These are phyloP conservation scores for Morpho achilles DNA, from an alignment of 2,888 invertebrate genomes.

Conservation along the genomic window DNA sequence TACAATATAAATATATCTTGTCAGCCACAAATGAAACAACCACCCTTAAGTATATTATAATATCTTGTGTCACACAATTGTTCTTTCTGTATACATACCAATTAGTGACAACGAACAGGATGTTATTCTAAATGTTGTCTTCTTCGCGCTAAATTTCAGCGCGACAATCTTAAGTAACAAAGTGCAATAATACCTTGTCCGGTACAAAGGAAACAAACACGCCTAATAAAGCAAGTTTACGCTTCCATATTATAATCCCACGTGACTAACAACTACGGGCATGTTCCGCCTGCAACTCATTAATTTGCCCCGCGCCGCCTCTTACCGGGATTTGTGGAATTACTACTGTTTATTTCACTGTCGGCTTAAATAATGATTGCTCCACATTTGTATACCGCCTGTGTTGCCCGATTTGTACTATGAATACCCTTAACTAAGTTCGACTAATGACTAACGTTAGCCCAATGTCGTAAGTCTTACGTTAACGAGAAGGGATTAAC, in stretches of 20 bases:
- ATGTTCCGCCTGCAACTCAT: conserved; percentile 47
- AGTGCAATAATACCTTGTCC: conserved; percentile 7
- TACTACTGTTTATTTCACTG: conserved; percentile 61
- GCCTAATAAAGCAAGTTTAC: conserved; percentile 51
- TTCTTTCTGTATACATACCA: too few relatives aligned
- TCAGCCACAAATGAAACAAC: too few relatives aligned
- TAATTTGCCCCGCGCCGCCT: conserved; percentile 54
- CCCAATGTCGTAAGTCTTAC: conserved; percentile 15
- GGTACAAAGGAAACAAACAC: conserved; percentile 15
- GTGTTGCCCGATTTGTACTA: conserved; percentile 27
- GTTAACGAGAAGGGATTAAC: conserved; percentile 17
- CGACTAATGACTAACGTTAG: conserved; percentile 22
- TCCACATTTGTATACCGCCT: conserved; percentile 33
- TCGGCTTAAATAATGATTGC: conserved; percentile 50
- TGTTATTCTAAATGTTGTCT: neutral
- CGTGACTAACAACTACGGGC: conserved; percentile 49
- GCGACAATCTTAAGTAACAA: neutral
- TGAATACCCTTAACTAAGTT: conserved; percentile 15
- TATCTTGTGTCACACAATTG: too few relatives aligned
- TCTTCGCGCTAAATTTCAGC: neutral
- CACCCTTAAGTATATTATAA: too few relatives aligned
- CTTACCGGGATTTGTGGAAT: conserved; percentile 59
- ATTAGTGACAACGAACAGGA: too few relatives aligned
- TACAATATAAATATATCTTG: too few relatives aligned
- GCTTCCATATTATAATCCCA: conserved; percentile 50